Conservation (phyloP, 92 coral and sea anemone genomes). For the Siderastrea siderea region DNA sequence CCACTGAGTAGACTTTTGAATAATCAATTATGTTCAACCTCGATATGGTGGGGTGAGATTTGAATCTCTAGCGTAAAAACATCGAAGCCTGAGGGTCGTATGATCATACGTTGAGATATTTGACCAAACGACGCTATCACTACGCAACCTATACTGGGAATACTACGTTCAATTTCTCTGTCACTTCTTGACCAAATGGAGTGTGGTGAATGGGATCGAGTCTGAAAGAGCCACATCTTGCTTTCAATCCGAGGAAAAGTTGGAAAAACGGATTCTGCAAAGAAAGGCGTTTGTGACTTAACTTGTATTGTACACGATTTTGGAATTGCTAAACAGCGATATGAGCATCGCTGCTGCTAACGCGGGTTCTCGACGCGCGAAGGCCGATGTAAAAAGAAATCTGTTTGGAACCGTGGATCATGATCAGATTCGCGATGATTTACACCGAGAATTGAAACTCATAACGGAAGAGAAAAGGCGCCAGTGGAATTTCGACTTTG, state of each 20-base stretch:
- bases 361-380: slow-evolving; percentile 27
- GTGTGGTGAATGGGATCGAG: slow-evolving; percentile 39
- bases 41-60: not conserved
- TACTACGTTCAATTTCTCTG: slow-evolving; percentile 37
- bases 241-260: slow-evolving; percentile 1
- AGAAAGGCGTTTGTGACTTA: not conserved
- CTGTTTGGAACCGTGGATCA: slow-evolving; percentile 90
- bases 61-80: not conserved
- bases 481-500: slow-evolving; percentile 97
- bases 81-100: slow-evolving; percentile 10
- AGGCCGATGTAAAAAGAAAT: slow-evolving; percentile 56
- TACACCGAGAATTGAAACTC: slow-evolving; percentile 59
- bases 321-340: slow-evolving; percentile 37
- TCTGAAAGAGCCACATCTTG: not conserved
- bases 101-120: slow-evolving; percentile 15
- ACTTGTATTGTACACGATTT: slow-evolving; percentile 54
- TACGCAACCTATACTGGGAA: slow-evolving; percentile 17
- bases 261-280: not conserved
- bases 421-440: slow-evolving; percentile 69
- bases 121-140: slow-evolving; percentile 49
- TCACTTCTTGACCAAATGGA: not conserved
- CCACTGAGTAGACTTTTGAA: slow-evolving; percentile 3
- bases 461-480: slow-evolving; percentile 74
- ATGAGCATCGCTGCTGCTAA: slow-evolving; percentile 8
- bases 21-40: not conserved